Evolutionary conservation across 2,888 invertebrate genomes (phyloP).

Genomic region (Gibbula magus): DNA sequence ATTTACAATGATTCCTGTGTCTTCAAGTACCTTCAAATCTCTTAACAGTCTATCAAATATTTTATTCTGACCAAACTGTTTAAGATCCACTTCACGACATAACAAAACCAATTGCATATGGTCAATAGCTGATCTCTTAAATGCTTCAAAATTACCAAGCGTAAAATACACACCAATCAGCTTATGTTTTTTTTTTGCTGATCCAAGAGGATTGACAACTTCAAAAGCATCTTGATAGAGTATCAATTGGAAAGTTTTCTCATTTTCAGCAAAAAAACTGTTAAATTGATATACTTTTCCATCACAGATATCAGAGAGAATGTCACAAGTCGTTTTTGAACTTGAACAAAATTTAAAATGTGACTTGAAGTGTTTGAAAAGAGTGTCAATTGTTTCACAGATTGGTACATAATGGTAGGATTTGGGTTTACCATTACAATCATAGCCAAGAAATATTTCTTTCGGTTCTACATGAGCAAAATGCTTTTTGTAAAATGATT

Average conservation of each 20-base stretch:
- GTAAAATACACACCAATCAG: conserved; percentile 39
- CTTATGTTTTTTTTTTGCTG: conserved; percentile 40
- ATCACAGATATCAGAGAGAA: no score
- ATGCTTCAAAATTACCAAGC: conserved; percentile 30
- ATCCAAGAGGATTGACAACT: conserved; percentile 40
- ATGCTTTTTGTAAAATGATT: conserved; percentile 26
- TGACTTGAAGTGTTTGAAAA: conserved; percentile 20
- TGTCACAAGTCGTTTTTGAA: background rate
- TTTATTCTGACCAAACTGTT: conserved; percentile 21
- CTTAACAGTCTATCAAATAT: conserved; percentile 3
- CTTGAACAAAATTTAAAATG: background rate
- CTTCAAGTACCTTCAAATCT: conserved; percentile 32
- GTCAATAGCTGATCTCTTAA: conserved; percentile 32
- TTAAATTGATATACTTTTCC: no score
- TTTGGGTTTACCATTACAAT: conserved; percentile 4
- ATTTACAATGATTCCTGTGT: background rate
- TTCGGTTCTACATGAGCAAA: conserved; percentile 26
- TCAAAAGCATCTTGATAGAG: conserved; percentile 44
- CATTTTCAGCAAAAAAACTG: no score
- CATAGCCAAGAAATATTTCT: conserved; percentile 23
- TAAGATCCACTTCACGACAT: conserved; percentile 33
- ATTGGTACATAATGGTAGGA: conserved; percentile 33
- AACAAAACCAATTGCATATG: conserved; percentile 40
- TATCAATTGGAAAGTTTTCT: conserved; percentile 21
- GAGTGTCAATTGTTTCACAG: background rate